These are phyloP conservation scores for Leptodactylus fallax DNA, from an alignment of 2,797 vertebrate species.

Conservation along the genomic window DNA sequence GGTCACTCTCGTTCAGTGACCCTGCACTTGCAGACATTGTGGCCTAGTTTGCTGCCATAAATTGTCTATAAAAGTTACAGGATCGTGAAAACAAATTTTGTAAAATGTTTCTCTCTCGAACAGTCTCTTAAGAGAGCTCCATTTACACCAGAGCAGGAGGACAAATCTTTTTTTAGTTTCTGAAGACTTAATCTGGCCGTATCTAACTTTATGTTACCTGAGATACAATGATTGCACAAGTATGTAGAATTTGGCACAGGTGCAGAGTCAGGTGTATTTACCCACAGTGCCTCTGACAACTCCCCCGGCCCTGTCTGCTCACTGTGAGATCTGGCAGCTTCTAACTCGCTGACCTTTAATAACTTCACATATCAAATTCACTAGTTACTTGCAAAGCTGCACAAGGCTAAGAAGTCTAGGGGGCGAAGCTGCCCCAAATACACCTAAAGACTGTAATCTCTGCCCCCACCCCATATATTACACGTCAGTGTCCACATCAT, in stretches of 20 bases:
- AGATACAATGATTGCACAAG: background rate
- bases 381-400: background rate
- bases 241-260: background rate
- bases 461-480: too few species aligned
- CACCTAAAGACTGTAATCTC: background rate
- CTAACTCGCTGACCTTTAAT: background rate
- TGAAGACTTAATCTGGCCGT: too few species aligned
- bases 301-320: background rate
- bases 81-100: too few species aligned
- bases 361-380: background rate
- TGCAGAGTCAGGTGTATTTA: background rate
- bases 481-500: too few species aligned
- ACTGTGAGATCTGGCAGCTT: background rate
- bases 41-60: background rate
- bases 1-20: constrained; percentile 5
- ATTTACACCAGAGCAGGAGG: too few species aligned
- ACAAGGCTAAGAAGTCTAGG: background rate
- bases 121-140: background rate
- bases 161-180: background rate
- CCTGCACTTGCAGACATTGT: background rate
- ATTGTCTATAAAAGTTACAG: background rate
- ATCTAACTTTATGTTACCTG: background rate
- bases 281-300: background rate
- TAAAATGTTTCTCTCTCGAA: too few species aligned
- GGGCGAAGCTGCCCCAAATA: background rate